Base-by-base conservation (phyloP, 2,888 invertebrate genomes). In the Eledona agricola region DNA sequence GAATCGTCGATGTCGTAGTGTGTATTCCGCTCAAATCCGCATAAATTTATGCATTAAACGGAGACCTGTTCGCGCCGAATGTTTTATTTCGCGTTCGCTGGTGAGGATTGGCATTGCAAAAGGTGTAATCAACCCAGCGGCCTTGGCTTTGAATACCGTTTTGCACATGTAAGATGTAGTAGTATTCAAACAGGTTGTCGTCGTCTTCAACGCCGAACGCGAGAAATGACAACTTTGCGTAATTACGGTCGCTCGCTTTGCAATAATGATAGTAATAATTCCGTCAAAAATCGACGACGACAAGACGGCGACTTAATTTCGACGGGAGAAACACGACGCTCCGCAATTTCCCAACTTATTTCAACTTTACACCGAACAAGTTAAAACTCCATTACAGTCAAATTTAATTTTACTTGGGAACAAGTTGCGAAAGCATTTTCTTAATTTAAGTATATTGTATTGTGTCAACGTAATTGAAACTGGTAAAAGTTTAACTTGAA, bases 381-480 rank as follows among this genome's bases (percentile, higher is more conserved):
- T 60, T 59, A 60, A 61, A 62, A 62, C 59, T 62, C 60, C 60
- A 59, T 62, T 62, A 55, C 55, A 54, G 59, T 57, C 62, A 56
- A 64, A 64, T 64, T 62, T 62, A 64, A 64, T 64, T 64, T 63
- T 55, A 55, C 59, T 62, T 57, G 53, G 55, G 60, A 58, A 54
- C 60, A 50, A 55, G 60, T 60, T 42, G 55, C 55, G 31, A 58
- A 54, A 56, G 59, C 59, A 55, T 60, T 59, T 63, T 58, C 62
- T 54, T 60, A 52, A 60, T 61, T 63, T 57, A 60, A 58, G 56
- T 58, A 57, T 54, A 54, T 58, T 55, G 55, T 60, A 59, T 58
- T 62, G 60, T 60, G 57, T 56, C 57, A 58, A 46, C 54, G 50
- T 58, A 63, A 61, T 61, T 59, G 60, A 47, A 51, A 53, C 46